Evolutionary conservation across 2,888 invertebrate species (phyloP), one percentile per base, ranked within the genome.

Genomic region (Melipona beecheii): DNA sequence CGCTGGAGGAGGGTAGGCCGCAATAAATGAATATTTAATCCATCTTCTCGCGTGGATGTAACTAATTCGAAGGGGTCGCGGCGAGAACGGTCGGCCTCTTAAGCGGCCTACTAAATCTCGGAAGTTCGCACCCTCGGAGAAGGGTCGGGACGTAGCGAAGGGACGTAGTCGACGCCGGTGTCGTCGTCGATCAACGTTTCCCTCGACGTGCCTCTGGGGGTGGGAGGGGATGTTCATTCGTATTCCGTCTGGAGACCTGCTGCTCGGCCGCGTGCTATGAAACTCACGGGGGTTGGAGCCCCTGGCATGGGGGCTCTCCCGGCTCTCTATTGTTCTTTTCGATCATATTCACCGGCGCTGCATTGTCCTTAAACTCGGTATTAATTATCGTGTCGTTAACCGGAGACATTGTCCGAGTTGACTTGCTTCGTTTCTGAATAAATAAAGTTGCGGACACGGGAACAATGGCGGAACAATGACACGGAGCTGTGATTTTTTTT

Each of bases 21-120:
- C 89, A 90, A 91, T 92, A 91, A 93, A 92, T 93, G 93, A 93
- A 93, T 93, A 92, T 93, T 93, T 92, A 91, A 93, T 93, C 91
- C 90, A 93, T 93, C 92, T 92, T 91, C 91, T 91, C 90, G 91
- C 91, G 91, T 91, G 91, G 91, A 90, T 90, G 90, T 90, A 89
- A 89, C 91, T 91, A 93, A 93, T 93, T 92, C 89, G 85, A 81
- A 89, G 89, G 89, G 88, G 90, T 87, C 86, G 82, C 72, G 81
- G 83, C 56, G 77, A 72, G 76, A 69, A 69, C 73, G 79, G 71
- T 74, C 78, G 70, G 66, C 75, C 81, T 74, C 86, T 85, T 86
- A 87, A 89, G 75, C 72, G 74, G 31, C 78, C 73, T 62, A 83
- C 74, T 89, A 88, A 89, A 89, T 89, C 89, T 85, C 80, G 81